Evolutionary conservation across 2,797 vertebrate species (phyloP), one percentile per base, ranked within the genome.

Genomic region (Fistularia tabacaria): DNA sequence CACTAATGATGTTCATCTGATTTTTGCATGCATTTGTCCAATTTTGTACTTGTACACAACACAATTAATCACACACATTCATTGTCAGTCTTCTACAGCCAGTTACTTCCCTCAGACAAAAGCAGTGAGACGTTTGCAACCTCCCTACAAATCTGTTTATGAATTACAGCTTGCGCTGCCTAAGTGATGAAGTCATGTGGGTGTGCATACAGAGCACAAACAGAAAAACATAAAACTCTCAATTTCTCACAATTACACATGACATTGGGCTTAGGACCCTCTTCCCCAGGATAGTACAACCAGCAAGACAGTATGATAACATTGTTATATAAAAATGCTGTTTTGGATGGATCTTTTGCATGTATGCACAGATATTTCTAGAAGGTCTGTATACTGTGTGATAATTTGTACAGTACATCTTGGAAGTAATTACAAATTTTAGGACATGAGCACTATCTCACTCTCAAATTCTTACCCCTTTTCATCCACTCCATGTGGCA

Each of bases 111-210:
- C 57, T 68, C 62, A 49, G 46, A 64, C 66, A 57, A 73, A 66
- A 71, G 55, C 57, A 57, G 7, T 63, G 45, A 66, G 60, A 72
- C 61, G 54, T 69, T 79, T 52, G 42, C 60, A 64, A 76, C 71
- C 73, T 60, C 60, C 67, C 51, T 74, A 68, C 51, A 71, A 66
- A 71, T 79, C 62, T 68, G 71, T 74, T 81, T 68, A 70, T 62
- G 74, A 37, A 64, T 67, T 64, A 77, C 66, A 69, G 66, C 62
- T 57, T 46, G 25, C 63, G 68, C 74, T 79, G 72, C 74, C 70
- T 71, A 62, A 73, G 62, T 39, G 64, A 74, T 69, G 72, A 79
- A 62, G 79, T 80, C 69, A 80, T 74, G 65, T 46, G 42, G 61
- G 66, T 71, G 56, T 14, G n/a, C 62, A 9, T 11, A 44, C 38